phyloP scores from a whole-genome alignment of 2,797 vertebrate species.

The Ammospiza maritima region DNA sequence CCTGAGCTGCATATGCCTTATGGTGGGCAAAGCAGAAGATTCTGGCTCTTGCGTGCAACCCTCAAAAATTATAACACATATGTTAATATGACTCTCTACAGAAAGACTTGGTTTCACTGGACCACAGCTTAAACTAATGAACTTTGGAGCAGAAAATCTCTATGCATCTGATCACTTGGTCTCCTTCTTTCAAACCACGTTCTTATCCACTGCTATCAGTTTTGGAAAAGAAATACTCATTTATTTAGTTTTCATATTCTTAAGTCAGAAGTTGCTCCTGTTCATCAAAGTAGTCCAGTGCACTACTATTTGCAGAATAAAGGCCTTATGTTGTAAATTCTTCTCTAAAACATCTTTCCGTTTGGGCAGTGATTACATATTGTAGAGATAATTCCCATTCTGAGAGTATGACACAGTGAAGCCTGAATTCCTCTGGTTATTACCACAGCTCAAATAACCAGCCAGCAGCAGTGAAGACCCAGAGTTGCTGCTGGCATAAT shows the following conservation, averaged over 20 bases:
- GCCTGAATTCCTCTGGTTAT: constrained; percentile 1
- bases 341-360: neutral
- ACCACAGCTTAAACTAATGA: neutral
- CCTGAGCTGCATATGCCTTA: neutral
- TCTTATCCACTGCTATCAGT: neutral
- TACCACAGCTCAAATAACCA: neutral
- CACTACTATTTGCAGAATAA: neutral
- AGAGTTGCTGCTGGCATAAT: neutral
- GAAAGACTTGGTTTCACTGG: neutral
- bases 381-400: neutral
- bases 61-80: neutral
- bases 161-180: neutral
- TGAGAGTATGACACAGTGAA: neutral
- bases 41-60: neutral
- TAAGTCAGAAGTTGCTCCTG: neutral
- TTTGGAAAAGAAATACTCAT: neutral
- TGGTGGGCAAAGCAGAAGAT: neutral
- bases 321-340: neutral
- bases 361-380: neutral
- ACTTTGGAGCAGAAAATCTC: neutral
- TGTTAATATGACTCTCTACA: neutral
- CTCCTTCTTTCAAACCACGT: neutral
- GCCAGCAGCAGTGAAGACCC: neutral
- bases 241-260: neutral
- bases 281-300: neutral